These are phyloP conservation scores for Mallotus villosus DNA, from an alignment of 2,797 vertebrate genomes.

Conservation along the genomic window DNA sequence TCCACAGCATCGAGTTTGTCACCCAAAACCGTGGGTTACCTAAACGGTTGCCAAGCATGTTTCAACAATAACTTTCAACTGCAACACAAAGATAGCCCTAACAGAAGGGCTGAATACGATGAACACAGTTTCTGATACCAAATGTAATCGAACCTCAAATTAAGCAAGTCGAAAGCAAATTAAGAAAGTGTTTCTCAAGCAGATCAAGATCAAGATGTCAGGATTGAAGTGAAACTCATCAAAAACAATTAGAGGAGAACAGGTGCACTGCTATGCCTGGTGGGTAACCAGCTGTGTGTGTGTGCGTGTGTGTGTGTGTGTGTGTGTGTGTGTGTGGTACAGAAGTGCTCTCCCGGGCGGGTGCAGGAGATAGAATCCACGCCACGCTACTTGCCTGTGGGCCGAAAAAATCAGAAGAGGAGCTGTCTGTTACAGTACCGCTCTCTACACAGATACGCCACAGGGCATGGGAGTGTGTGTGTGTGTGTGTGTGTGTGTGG, in stretches of 20 bases:
- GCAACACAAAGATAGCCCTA: neutral
- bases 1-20: too few relatives aligned
- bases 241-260: constrained; percentile 38
- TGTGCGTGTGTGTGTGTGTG: constrained; percentile 6
- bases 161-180: neutral
- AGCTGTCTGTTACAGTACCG: neutral
- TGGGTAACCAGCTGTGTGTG: constrained; percentile 36
- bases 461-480: neutral
- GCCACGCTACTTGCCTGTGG: constrained; percentile 16
- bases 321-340: constrained; percentile 3
- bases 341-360: neutral
- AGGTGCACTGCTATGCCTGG: constrained; percentile 47
- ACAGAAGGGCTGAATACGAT: neutral
- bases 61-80: neutral
- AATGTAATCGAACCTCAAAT: too few relatives aligned
- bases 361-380: constrained; percentile 5
- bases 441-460: constrained; percentile 8
- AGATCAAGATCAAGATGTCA: constrained; percentile 3
- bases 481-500: too few relatives aligned
- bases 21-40: neutral
- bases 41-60: neutral
- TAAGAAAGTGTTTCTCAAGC: neutral
- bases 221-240: constrained; percentile 22
- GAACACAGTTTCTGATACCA: too few relatives aligned
- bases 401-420: constrained; percentile 17